Conservation (phyloP, 2,797 vertebrate genomes). For the Eidolon dupreanum region DNA sequence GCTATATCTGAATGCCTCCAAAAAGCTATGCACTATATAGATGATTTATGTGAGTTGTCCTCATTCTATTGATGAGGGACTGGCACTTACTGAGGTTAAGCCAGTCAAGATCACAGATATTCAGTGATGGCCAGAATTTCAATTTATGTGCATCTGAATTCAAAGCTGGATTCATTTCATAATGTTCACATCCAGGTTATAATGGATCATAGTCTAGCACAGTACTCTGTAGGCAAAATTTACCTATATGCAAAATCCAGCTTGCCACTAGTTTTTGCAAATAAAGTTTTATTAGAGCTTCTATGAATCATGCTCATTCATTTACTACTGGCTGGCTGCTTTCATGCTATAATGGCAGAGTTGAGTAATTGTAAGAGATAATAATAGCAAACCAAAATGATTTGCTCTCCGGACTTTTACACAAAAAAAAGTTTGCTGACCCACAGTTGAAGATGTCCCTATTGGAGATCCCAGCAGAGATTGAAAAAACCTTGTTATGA, state of each 20-base stretch:
- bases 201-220: background rate
- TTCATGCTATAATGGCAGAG: background rate
- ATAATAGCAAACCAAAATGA: background rate
- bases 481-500: background rate
- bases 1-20: background rate
- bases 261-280: background rate
- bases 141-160: slow-evolving; percentile 24
- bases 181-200: background rate
- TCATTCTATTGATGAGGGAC: slow-evolving; percentile 13
- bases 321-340: background rate
- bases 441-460: background rate
- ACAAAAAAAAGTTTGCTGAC: background rate
- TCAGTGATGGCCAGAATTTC: background rate
- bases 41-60: background rate
- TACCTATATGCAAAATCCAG: background rate
- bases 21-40: background rate
- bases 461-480: background rate
- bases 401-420: background rate
- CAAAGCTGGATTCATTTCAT: background rate
- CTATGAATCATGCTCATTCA: background rate
- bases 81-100: background rate
- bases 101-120: background rate
- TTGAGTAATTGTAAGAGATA: background rate
- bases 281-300: slow-evolving; percentile 14
- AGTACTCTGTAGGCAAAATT: background rate